Evolutionary conservation across 2,888 invertebrate genomes (phyloP), one percentile per base, ranked within the genome.

Genomic region (Pyrochroa serraticornis): DNA sequence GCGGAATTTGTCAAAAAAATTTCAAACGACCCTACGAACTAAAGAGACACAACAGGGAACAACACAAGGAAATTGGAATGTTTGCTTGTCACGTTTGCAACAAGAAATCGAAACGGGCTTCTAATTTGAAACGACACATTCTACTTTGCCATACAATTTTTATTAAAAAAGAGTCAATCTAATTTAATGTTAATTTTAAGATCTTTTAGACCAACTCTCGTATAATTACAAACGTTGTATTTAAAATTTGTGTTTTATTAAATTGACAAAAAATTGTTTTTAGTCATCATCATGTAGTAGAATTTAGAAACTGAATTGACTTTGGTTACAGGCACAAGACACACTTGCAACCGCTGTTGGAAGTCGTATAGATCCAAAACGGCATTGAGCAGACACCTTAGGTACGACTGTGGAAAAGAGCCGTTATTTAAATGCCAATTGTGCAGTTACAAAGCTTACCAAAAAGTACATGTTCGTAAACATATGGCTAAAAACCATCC

Each of bases 371-470:
- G 32, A 32, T 57, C 57, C 5, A 57, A 37, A 22, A 46, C 51
- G 1, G 57, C 57, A 2, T 22, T 50, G 10, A 51, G 51, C 22
- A 53, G 67, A 39, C 67, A 67, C 39, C 22, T 63, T 5, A 52
- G 44, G 13, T 66, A 67, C 51, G 65, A 67, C 41, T 67, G 67
- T 60, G 67, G 67, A n/a, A 62, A 62, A 46, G 60, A 59, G 30
- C 60, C 63, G 3, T 42, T 39, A 31, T 66, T 66, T 31, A 37
- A 54, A 36, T 66, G 67, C 36, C 46, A 46, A 8, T 33, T 58
- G 6, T 70, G 70, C 43, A 30, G 1, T 12, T 60, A 62, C 35
- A 50, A 44, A 32, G 59, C 57, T 1, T 60, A 52, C 13, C 62
- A 60, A 33, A 64, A 64, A 36, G 39, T 57, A 9, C 55, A 62